phyloP scores from a whole-genome alignment of 2,888 invertebrate genomes.

The Ophion costatus region DNA sequence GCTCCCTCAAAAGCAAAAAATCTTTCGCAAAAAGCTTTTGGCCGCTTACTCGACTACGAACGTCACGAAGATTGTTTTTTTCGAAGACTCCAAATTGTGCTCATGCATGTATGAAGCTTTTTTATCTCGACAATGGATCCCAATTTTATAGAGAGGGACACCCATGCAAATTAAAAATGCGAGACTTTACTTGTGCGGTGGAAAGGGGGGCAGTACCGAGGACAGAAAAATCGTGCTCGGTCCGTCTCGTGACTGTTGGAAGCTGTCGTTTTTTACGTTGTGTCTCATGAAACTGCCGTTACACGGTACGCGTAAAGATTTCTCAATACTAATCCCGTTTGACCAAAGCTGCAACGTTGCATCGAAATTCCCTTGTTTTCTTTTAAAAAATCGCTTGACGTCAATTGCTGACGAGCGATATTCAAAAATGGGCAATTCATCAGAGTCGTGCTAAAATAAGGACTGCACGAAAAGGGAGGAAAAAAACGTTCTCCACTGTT shows the following conservation, averaged over 20 bases:
- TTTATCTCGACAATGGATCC: not conserved
- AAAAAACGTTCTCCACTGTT: not conserved
- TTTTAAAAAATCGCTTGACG: not conserved
- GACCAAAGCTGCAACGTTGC: not conserved
- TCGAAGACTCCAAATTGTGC: too few relatives aligned
- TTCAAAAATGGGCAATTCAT: not conserved
- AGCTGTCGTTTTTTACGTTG: slow-evolving; percentile 9
- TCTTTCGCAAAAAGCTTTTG: too few relatives aligned
- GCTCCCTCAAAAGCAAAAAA: too few relatives aligned
- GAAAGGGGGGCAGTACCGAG: slow-evolving; percentile 46
- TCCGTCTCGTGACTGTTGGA: not conserved
- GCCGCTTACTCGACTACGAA: too few relatives aligned
- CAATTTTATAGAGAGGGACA: slow-evolving; percentile 19
- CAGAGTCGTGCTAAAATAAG: not conserved
- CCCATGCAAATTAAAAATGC: slow-evolving; percentile 20
- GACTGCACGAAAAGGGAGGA: not conserved
- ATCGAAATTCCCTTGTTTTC: slow-evolving; percentile 11
- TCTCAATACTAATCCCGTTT: not conserved
- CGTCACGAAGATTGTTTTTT: too few relatives aligned
- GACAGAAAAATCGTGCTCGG: slow-evolving; percentile 35
- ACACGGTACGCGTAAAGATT: not conserved
- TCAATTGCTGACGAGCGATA: not conserved
- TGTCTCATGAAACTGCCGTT: slow-evolving; percentile 6
- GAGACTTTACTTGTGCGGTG: not conserved
- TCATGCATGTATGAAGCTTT: not conserved